These are phyloP conservation scores for Bos indicus DNA, from an alignment of 2,113 vertebrate genomes.

Conservation along the genomic window DNA sequence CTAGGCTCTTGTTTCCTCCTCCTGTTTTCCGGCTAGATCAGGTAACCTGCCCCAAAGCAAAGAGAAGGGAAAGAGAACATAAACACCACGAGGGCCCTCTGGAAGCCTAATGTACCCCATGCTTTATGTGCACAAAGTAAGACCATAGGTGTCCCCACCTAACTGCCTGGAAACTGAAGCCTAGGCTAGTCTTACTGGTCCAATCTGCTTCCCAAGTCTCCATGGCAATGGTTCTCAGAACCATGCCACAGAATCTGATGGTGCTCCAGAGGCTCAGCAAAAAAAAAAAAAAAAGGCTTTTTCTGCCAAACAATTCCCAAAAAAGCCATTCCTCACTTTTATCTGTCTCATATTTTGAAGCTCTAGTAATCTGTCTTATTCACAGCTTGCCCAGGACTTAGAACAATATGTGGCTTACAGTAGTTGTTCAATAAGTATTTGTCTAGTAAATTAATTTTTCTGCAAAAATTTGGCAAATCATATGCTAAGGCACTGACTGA, in stretches of 20 bases:
- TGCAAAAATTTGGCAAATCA: background rate
- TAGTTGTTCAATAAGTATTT: background rate
- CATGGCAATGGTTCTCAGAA: background rate
- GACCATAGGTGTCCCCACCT: background rate
- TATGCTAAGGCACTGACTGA: background rate
- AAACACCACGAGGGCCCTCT: background rate
- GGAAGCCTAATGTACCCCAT: rapidly evolving
- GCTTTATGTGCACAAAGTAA: background rate
- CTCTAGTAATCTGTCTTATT: background rate
- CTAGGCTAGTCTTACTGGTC: background rate
- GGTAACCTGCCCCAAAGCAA: background rate
- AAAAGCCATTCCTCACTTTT: background rate
- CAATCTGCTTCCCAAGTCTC: background rate
- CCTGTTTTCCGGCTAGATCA: background rate
- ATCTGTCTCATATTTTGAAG: background rate
- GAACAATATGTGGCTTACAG: background rate
- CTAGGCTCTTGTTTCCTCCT: background rate
- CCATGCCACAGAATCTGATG: background rate
- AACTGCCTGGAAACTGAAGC: background rate
- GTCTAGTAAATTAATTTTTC: background rate
- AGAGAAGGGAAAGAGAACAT: background rate
- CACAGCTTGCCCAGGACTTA: background rate
- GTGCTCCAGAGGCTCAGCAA: background rate
- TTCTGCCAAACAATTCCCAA: background rate
- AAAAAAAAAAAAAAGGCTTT: background rate